Base-by-base conservation (phyloP, 2,888 invertebrate genomes). In the Hylaea fasciaria region DNA sequence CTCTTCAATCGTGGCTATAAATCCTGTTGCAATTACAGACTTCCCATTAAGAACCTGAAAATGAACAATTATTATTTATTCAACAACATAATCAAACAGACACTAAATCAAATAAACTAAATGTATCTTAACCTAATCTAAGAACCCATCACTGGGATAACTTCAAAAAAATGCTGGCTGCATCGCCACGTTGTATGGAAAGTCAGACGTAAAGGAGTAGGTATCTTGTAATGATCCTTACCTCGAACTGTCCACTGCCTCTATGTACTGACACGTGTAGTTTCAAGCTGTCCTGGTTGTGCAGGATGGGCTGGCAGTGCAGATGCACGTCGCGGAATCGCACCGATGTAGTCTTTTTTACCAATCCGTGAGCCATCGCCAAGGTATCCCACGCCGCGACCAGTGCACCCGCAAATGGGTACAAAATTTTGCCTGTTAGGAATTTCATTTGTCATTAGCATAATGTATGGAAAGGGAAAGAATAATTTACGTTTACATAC, bases 351-450 rank as follows among this genome's bases (percentile, higher is more conserved):
- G 95, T 92, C 63, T 94, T 94, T 70, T 90, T 93, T 2, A 93
- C 77, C 28, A 91, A 87, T 0, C 93, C 93, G 14, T 76, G 22
- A 76, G 93, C 89, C 79, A 94, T 90, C 0, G 94, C 94, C 9
- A 96, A 76, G 0, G 95, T 95, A 73, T 95, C 95, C 96, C 96
- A 96, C 2, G 94, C 95, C 4, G 94, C 86, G 17, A 93, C 83
- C 69, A 98, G 84, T 64, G 96, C 95, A 29, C 95, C 95, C 0
- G 97, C 95, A 13, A 96, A 96, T 0, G 98, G 98, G 68, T 95
- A 95, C 11, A 96, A 76, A 45, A 93, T 94, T 64, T 95, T 93
- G 0, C 94, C 95, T 32, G 32, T 10, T 32, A 32, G 7, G 3
- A 9, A 32, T 32, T 32, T 7, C 7, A 9, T 7, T 32, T 32